phyloP scores from a whole-genome alignment of 2,888 invertebrate species.

The Metopia argyrocephala region DNA sequence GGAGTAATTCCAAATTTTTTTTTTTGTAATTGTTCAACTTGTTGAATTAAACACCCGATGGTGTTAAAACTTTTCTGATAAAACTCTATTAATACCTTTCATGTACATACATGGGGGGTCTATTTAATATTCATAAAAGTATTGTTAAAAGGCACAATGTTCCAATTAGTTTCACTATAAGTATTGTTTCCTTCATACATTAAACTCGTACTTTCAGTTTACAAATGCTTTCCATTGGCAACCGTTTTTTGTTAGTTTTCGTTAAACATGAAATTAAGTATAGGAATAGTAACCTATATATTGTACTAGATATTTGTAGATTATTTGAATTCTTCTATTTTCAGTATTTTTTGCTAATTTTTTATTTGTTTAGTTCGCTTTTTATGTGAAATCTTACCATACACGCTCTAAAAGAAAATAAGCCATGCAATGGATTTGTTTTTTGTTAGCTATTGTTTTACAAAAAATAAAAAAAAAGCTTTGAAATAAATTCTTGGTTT shows the following conservation, averaged over 20 bases:
- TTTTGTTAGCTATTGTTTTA: background rate
- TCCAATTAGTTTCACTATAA: background rate
- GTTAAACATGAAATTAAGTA: slow-evolving; percentile 10
- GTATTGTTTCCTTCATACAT: background rate
- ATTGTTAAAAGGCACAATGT: background rate
- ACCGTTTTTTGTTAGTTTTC: background rate
- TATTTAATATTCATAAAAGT: background rate
- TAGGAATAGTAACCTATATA: slow-evolving; percentile 22
- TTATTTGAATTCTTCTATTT: background rate
- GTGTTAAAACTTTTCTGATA: background rate
- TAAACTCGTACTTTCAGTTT: background rate
- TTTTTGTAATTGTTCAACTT: background rate
- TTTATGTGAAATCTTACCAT: slow-evolving; percentile 2
- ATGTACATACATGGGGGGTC: background rate
- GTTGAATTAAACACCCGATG: background rate
- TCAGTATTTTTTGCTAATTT: background rate
- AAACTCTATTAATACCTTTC: background rate
- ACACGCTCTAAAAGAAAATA: slow-evolving; percentile 13
- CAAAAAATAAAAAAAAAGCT: slow-evolving; percentile 1
- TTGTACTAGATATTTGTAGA: background rate
- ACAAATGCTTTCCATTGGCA: background rate
- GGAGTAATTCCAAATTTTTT: no score
- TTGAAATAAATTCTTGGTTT: background rate
- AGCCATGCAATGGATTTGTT: background rate
- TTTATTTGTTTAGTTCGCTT: background rate